Evolutionary conservation across 2,888 invertebrate species (phyloP).

Genomic region (Philereme transversata): DNA sequence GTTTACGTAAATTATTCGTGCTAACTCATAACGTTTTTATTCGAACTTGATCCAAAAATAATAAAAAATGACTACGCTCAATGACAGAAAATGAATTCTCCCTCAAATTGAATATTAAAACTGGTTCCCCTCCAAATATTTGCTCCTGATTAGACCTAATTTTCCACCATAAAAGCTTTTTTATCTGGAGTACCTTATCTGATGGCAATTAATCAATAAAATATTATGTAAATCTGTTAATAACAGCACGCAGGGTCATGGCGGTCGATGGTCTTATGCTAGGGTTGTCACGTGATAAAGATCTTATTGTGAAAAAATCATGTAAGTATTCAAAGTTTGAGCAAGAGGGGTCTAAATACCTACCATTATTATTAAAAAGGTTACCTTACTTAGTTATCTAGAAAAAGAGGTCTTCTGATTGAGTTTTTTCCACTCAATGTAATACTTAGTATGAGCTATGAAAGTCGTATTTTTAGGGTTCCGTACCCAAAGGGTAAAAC

Average conservation of each 20-base stretch:
- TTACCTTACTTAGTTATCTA: too few relatives aligned
- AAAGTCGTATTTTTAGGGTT: too few relatives aligned
- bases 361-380: too few relatives aligned
- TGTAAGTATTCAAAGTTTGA: neutral
- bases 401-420: too few relatives aligned
- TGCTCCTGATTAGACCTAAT: conserved; percentile 34
- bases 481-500: too few relatives aligned
- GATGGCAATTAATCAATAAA: conserved; percentile 61
- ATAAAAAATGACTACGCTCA: neutral
- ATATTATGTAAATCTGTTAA: conserved; percentile 50
- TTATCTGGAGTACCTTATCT: conserved; percentile 51
- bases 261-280: conserved; percentile 38
- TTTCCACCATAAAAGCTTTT: conserved; percentile 39
- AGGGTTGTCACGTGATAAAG: conserved; percentile 29
- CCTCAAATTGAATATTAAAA: conserved; percentile 5
- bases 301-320: too few relatives aligned
- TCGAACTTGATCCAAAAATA: neutral
- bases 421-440: too few relatives aligned
- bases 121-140: conserved; percentile 21
- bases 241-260: conserved; percentile 46
- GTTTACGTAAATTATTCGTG: too few relatives aligned
- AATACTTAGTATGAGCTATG: too few relatives aligned
- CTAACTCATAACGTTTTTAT: too few relatives aligned
- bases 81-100: too few relatives aligned
- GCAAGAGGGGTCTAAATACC: too few relatives aligned